Percentiles rank a stretch among this genome's conserved stretches.
Conservation (phyloP, 2,888 invertebrate genomes). For the Ectemnius lituratus region DNA sequence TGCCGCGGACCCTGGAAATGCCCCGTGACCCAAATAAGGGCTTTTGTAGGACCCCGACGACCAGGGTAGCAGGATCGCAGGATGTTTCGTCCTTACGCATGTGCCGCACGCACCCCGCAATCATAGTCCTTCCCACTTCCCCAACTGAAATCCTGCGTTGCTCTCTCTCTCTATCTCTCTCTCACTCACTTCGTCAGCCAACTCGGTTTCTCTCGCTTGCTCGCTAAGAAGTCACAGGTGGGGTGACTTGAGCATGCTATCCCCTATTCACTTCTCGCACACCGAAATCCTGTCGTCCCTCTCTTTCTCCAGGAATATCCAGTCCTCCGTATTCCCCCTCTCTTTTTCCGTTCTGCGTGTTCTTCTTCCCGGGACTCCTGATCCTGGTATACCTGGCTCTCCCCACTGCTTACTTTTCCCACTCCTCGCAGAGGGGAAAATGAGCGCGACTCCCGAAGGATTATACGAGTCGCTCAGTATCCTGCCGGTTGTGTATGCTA, state of each 20-base stretch:
- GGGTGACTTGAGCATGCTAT: background rate
- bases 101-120: conserved; percentile 41
- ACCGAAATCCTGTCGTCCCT: background rate
- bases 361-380: background rate
- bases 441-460: conserved; percentile 58
- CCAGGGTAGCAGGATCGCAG: conserved; percentile 70
- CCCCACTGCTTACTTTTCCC: background rate
- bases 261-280: background rate
- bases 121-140: conserved; percentile 15
- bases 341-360: background rate
- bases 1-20: conserved; percentile 65
- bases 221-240: background rate
- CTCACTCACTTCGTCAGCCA: background rate
- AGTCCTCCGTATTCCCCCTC: background rate
- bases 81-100: conserved; percentile 60
- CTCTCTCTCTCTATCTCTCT: background rate
- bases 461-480: conserved; percentile 32
- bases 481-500: conserved; percentile 67
- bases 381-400: background rate
- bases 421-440: conserved; percentile 3
- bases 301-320: background rate
- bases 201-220: background rate
- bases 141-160: background rate
- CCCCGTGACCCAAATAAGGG: conserved; percentile 77
- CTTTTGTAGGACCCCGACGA: conserved; percentile 76